Evolutionary conservation across 1,140 invertebrate species (phyloP), one percentile per base, ranked within the genome.

Genomic region (Aleiodes sp.): DNA sequence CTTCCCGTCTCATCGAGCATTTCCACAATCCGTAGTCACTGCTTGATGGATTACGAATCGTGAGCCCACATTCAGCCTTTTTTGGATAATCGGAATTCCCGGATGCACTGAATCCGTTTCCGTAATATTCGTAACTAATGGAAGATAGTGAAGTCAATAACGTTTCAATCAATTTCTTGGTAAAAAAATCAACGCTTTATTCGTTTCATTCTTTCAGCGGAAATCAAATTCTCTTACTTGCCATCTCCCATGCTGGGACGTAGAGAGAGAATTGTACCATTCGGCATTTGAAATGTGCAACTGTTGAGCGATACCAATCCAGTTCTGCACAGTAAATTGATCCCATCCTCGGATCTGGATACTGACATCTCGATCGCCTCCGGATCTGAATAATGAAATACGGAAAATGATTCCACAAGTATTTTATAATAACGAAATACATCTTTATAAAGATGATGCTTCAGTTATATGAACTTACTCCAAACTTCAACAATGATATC

Each of bases 1-100:
- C 26, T 24, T 24, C 46, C 4, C 26, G 8, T 41, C 52, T 63
- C 67, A 80, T 39, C 19, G 78, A 57, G 65, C 81, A 84, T 70
- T 68, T 80, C 79, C 82, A 84, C 19, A 71, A 28, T 56, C 81
- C 78, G 39, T 77, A 82, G 76, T 85, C 83, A 33, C 68, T 26
- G 0, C 26, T 6, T 12, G 57, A 66, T 56, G 79, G 76, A 1
- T 78, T 59, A 12, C 59, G 71, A 63, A 85, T 82, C 3, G 74
- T 80, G 26, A 84, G 65, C 41, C 80, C 80, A 63, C 81, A 85
- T 2, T 73, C 68, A n/a, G 35, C 46, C 12, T 59, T 62, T 6
- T 57, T n/a, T 35, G 41, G 57, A 35, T 24, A 10, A 4, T 19
- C 9, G n/a, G n/a, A n/a, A 24, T n/a, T 21, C 43, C 76, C 31